phyloP scores from a whole-genome alignment of 2,113 vertebrate genomes.

The Ctenodactylus gundi region DNA sequence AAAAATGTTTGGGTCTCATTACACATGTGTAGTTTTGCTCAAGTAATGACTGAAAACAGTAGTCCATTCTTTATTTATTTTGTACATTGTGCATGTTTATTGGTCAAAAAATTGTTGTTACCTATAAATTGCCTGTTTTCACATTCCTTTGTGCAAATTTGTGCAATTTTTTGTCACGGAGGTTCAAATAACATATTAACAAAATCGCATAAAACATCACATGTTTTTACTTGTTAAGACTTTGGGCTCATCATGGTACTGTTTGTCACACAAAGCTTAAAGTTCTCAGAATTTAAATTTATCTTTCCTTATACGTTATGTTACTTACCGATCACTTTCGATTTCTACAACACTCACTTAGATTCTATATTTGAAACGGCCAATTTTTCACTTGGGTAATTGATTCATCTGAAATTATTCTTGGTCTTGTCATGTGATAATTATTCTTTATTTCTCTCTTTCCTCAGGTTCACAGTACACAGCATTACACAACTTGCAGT shows the following conservation, averaged over 20 bases:
- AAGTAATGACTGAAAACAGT: neutral
- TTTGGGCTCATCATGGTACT: neutral
- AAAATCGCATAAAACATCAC: neutral
- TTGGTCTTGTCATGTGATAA: neutral
- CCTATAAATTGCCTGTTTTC: neutral
- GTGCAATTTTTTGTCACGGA: neutral
- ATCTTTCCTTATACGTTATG: neutral
- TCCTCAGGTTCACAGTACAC: neutral
- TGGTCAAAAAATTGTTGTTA: neutral
- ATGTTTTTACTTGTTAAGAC: neutral
- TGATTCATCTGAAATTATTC: neutral
- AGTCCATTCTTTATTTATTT: neutral
- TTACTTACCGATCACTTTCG: neutral
- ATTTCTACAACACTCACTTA: neutral
- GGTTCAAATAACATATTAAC: neutral
- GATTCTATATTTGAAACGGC: neutral
- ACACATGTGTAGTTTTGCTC: neutral
- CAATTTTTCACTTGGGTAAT: neutral
- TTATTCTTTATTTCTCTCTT: neutral
- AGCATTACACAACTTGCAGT: accelerated
- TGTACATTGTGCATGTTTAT: neutral
- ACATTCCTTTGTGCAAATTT: neutral
- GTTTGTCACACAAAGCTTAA: neutral
- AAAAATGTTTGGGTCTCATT: neutral
- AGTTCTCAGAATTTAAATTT: neutral